Base-by-base conservation (phyloP, 2,888 invertebrate genomes). In the Ectobius pallidus region DNA sequence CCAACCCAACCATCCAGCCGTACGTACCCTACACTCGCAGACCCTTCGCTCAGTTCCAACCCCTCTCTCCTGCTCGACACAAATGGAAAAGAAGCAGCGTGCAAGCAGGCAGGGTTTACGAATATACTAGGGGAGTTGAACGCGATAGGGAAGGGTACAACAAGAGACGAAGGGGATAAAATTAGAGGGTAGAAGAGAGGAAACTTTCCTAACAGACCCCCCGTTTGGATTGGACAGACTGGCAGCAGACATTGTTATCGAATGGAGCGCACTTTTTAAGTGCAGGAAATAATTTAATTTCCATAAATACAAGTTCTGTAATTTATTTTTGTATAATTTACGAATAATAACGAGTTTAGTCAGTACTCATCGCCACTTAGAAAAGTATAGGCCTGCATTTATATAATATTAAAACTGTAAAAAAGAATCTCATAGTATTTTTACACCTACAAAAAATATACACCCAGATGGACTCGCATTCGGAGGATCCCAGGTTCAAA, bases 171-270 rank as follows among this genome's bases (percentile, higher is more conserved):
- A 63, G 72, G 72, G 72, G 69, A 69, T 61, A 14, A 69, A 72
- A 72, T 72, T 72, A 72, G 69, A 73, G 73, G 69, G 70, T 69
- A 9, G 73, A 30, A 32, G 67, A 16, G 65, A 65, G 65, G 42
- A 44, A 65, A 46, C 44, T 42, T 65, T 22, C 39, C 44, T 2
- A 30, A 30, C 27, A 30, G 16, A 25, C 30, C 18, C 58, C 58
- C 30, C 20, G 25, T 55, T 25, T 16, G 58, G n/a, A 30, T 30
- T 30, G 58, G 30, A 58, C 18, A 58, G 27, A 25, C 58, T n/a
- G 22, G 52, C 9, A 52, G 11, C 2, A 11, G 9, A 3, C 25
- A 25, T 52, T 52, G n/a, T 58, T 58, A 30, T 14, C 14, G 58
- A 58, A n/a, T 58, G 16, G n/a, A 18, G 58, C 3, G 30, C 58